Base-by-base conservation (phyloP, 2,797 vertebrate genomes). In the Xenentodon cancila region DNA sequence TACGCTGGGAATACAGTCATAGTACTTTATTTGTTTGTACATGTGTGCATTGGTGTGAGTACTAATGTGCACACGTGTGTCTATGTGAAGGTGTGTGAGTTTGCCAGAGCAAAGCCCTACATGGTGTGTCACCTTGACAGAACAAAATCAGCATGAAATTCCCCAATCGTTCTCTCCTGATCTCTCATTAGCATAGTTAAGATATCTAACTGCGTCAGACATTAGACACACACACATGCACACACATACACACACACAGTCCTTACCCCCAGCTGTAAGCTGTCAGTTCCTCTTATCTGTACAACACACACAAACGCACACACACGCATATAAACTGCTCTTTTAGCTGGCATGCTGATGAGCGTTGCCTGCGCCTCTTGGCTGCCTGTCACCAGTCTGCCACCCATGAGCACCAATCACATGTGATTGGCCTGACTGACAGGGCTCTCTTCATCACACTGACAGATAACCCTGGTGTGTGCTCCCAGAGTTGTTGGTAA, bases 131-230 rank as follows among this genome's bases (percentile, higher is more conserved):
- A 91, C 89, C 90, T 89, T 91, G 89, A 86, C 85, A 62, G 86
- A 77, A 84, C 66, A 79, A 86, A 90, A 91, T 90, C 88, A 86
- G 89, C 87, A 87, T 90, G 87, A 90, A 91, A 92, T 89, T 91
- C 85, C 89, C 86, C 88, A 86, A 90, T 90, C 85, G 86, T 84
- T 90, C 87, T 85, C 80, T 71, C 80, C 87, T 89, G 90, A 91
- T 92, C 90, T 91, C 83, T 88, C 88, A 91, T 92, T 92, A 91
- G 88, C 88, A 89, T 90, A 89, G 90, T 91, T 91, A 90, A 92
- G 89, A 91, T 92, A 92, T 91, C 89, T 90, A 89, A 90, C 85
- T 89, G 88, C 88, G 89, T 91, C 90, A 91, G 88, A 90, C 87
- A 90, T 73, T 72, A 84, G 55, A 83, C 63, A 57, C 77, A 47